Evolutionary conservation across 2,797 vertebrate genomes (phyloP).

Genomic region (Mycteria americana): DNA sequence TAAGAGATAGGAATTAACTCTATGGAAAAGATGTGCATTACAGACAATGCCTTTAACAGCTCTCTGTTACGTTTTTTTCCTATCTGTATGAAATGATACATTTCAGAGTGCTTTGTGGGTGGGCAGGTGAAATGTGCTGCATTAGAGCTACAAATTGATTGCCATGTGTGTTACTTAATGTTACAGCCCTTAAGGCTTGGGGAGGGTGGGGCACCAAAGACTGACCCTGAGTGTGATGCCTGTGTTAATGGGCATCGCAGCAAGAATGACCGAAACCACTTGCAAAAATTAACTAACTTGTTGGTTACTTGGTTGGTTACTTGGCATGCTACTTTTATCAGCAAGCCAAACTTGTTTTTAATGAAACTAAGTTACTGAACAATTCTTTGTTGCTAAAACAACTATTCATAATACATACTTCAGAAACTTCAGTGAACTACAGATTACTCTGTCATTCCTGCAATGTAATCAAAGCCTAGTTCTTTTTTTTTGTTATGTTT

Average conservation of each 20-base stretch:
- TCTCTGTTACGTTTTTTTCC: rapidly evolving
- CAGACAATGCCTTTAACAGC: background rate
- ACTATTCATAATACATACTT: background rate
- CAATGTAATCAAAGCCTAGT: background rate
- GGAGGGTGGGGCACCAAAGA: background rate
- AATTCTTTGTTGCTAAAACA: slow-evolving; percentile 51
- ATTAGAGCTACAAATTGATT: background rate
- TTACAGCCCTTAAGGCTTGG: background rate
- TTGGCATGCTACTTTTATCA: slow-evolving; percentile 53
- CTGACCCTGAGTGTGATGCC: background rate
- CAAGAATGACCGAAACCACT: slow-evolving; percentile 40
- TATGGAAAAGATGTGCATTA: background rate
- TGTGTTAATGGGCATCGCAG: background rate
- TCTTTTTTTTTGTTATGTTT: background rate
- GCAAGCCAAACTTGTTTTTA: slow-evolving; percentile 41
- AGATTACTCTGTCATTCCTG: slow-evolving; percentile 26
- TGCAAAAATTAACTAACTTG: slow-evolving; percentile 53
- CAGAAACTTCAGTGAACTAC: slow-evolving; percentile 27
- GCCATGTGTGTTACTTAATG: background rate
- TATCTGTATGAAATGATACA: rapidly evolving
- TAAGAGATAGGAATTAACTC: background rate
- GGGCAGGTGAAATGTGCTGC: background rate
- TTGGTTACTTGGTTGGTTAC: slow-evolving; percentile 25
- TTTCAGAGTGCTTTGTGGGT: background rate
- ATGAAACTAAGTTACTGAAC: background rate